phyloP scores from a whole-genome alignment of 1,140 invertebrate genomes.

The Acromyrmex echinatior region DNA sequence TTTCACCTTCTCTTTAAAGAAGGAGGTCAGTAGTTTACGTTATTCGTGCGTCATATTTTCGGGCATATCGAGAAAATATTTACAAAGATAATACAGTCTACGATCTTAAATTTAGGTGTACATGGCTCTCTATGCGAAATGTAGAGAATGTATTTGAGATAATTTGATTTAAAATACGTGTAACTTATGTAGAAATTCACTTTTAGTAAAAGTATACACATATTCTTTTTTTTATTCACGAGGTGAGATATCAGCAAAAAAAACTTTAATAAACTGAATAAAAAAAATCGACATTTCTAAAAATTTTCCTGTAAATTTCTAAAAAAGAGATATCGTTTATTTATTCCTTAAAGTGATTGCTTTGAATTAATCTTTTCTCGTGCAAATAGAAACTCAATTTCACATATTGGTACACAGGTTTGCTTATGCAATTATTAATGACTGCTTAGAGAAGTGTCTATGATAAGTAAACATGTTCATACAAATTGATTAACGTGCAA shows the following conservation, averaged over 20 bases:
- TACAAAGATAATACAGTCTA: neutral
- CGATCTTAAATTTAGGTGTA: neutral
- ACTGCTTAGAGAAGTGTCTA: neutral
- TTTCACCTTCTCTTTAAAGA: conserved; percentile 6
- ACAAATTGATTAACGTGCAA: conserved; percentile 29
- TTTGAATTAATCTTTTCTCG: neutral
- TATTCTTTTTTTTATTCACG: neutral
- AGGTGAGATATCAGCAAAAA: neutral
- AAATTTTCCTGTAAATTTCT: neutral
- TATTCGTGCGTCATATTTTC: neutral
- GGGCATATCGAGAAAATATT: neutral
- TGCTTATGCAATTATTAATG: conserved; percentile 10
- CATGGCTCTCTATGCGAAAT: neutral
- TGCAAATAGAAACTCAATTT: neutral
- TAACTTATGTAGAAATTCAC: neutral
- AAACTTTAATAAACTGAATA: neutral
- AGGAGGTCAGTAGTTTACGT: conserved; percentile 1
- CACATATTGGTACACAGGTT: neutral
- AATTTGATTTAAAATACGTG: conserved; percentile 1
- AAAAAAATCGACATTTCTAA: neutral
- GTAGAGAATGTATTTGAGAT: neutral
- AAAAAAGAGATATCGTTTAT: neutral
- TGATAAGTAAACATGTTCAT: conserved; percentile 16
- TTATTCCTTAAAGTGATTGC: conserved; percentile 7
- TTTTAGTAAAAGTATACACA: neutral